phyloP scores from a whole-genome alignment of 1,140 invertebrate species.

The Augochlora pura region DNA sequence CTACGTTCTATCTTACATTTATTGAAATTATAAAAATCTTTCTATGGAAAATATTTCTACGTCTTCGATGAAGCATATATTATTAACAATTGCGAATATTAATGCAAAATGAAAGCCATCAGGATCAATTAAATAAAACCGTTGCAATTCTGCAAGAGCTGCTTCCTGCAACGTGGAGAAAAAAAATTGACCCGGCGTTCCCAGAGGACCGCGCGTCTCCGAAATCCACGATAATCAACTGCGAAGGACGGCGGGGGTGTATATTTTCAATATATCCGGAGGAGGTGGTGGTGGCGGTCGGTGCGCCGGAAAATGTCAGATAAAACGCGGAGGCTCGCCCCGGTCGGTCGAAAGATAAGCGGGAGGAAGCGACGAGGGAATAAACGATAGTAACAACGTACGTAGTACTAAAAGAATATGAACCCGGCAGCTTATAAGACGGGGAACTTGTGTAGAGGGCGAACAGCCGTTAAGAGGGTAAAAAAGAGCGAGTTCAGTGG shows the following conservation, averaged over 20 bases:
- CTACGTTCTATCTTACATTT: too few relatives aligned
- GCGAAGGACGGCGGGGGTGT: not conserved
- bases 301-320: not conserved
- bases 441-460: conserved; percentile 27
- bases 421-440: conserved; percentile 35
- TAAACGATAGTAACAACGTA: conserved; percentile 42
- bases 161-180: too few relatives aligned
- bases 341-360: conserved; percentile 23
- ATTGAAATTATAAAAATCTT: too few relatives aligned
- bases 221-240: conserved; percentile 8
- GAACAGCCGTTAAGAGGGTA: conserved; percentile 44
- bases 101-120: too few relatives aligned
- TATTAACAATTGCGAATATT: too few relatives aligned
- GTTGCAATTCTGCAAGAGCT: too few relatives aligned
- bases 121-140: too few relatives aligned
- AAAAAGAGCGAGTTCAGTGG: not conserved
- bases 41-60: too few relatives aligned
- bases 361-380: conserved; percentile 7
- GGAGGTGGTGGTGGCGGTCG: too few relatives aligned
- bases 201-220: not conserved
- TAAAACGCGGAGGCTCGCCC: not conserved
- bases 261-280: conserved; percentile 25
- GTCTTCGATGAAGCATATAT: too few relatives aligned
- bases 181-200: not conserved
- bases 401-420: conserved; percentile 48